Evolutionary conservation across 2,113 vertebrate species (phyloP).

Genomic region (Globicephala melas): DNA sequence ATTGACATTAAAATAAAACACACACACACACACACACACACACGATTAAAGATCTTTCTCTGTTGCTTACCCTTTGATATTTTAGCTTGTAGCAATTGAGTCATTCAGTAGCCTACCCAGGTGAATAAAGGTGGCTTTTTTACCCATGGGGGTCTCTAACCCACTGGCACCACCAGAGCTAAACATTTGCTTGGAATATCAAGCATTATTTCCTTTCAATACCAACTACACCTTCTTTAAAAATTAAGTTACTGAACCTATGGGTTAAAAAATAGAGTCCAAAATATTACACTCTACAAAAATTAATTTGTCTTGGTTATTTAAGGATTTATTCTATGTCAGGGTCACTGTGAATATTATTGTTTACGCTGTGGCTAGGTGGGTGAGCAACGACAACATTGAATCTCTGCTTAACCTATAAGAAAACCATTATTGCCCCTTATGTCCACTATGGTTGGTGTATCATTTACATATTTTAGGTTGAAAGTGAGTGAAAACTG

Average conservation of each 20-base stretch:
- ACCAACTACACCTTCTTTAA: not conserved
- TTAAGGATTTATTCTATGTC: not conserved
- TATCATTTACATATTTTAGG: not conserved
- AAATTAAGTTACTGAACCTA: slow-evolving; percentile 21
- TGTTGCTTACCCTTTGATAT: slow-evolving; percentile 53
- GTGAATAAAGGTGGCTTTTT: not conserved
- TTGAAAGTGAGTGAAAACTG: not conserved
- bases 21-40: not conserved
- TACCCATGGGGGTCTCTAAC: not conserved
- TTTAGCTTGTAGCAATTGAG: slow-evolving; percentile 43
- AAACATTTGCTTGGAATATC: slow-evolving; percentile 34
- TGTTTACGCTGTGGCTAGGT: not conserved
- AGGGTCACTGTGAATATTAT: not conserved
- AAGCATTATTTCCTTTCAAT: not conserved
- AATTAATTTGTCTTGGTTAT: not conserved
- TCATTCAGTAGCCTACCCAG: not conserved
- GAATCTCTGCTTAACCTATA: not conserved
- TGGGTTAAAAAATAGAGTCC: not conserved
- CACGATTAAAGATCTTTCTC: slow-evolving; percentile 50
- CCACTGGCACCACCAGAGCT: not conserved
- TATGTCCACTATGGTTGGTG: not conserved
- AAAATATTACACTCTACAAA: not conserved
- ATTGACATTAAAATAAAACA: slow-evolving; percentile 46
- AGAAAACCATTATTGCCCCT: not conserved
- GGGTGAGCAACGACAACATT: not conserved